These are phyloP conservation scores for Drosophila yooni DNA, from an alignment of 2,888 invertebrate genomes.

Conservation along the genomic window DNA sequence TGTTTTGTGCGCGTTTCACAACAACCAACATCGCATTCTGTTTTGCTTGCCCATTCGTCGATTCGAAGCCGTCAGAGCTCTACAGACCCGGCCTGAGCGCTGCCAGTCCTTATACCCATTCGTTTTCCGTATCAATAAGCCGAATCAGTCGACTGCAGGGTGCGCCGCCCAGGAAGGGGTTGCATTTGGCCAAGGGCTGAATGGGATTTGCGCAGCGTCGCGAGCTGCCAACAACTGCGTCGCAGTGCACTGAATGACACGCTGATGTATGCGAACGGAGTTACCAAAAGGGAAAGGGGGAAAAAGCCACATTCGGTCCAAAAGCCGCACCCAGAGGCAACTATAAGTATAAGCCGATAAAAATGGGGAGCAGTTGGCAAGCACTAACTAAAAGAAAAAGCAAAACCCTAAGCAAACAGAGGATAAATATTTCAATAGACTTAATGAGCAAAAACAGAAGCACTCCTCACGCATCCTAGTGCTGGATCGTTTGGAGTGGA, in stretches of 20 bases:
- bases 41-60: constrained; percentile 64
- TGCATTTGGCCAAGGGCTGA: constrained; percentile 24
- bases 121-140: constrained; percentile 14
- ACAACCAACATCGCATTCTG: constrained; percentile 72
- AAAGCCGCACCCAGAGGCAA: constrained; percentile 47
- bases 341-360: constrained; percentile 32
- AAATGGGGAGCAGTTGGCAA: constrained; percentile 22
- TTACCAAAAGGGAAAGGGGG: not conserved
- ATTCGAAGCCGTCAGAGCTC: constrained; percentile 22
- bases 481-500: not conserved
- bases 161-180: constrained; percentile 22
- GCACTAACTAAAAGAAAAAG: not conserved
- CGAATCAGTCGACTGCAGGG: constrained; percentile 16
- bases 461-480: not conserved
- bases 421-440: constrained; percentile 20
- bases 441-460: constrained; percentile 10
- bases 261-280: constrained; percentile 1
- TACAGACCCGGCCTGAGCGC: constrained; percentile 19
- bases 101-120: constrained; percentile 11
- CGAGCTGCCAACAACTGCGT: constrained; percentile 28
- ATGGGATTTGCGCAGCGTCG: constrained; percentile 31
- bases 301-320: constrained; percentile 17
- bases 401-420: constrained; percentile 16
- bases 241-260: constrained; percentile 33
- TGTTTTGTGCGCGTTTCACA: constrained; percentile 71